Evolutionary conservation across 2,113 vertebrate genomes (phyloP), one percentile per base, ranked within the genome.

Genomic region (Semnornis frantzii): DNA sequence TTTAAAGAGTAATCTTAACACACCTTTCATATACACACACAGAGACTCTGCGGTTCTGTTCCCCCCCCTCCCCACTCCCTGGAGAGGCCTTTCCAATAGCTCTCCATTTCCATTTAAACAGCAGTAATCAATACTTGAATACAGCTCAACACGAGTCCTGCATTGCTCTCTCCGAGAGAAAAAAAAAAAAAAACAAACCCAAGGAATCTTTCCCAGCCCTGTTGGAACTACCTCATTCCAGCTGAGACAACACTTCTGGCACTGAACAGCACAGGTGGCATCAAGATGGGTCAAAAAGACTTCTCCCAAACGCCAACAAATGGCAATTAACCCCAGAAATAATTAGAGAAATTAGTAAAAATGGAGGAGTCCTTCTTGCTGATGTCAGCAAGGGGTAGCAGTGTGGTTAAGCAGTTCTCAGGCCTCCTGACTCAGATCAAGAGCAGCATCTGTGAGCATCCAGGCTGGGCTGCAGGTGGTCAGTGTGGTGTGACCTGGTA

Each of bases 51-150:
- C 18, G 57, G 50, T 57, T 60, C 66, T 63, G 58, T 7, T 33
- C 11, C 10, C 33, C 33, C 20, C 24, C 10, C 28, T 10, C 12
- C 46, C 15, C n/a, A n/a, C 28, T 34, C 58, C 58, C 48, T 6
- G 30, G 48, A 86, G 58, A 60, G 33, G 46, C 16, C 42, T 73
- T 76, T 89, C 24, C 87, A 89, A 82, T 12, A 90, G 33, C 89
- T 60, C 82, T 80, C 80, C 21, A 72, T 72, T 93, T 78, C 80
- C 73, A 90, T 57, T 90, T 64, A 83, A 88, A 86, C 37, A 62
- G 63, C 86, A 93, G 63, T 42, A 48, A 92, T 93, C 90, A 69
- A 84, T 94, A 92, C 78, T 24, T 78, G 89, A 87, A 64, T 28
- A 54, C 5, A 50, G 81, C 71, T 55, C 50, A 52, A 23, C 9